phyloP scores from a whole-genome alignment of 2,797 vertebrate species.

The Epinephelus coioides region DNA sequence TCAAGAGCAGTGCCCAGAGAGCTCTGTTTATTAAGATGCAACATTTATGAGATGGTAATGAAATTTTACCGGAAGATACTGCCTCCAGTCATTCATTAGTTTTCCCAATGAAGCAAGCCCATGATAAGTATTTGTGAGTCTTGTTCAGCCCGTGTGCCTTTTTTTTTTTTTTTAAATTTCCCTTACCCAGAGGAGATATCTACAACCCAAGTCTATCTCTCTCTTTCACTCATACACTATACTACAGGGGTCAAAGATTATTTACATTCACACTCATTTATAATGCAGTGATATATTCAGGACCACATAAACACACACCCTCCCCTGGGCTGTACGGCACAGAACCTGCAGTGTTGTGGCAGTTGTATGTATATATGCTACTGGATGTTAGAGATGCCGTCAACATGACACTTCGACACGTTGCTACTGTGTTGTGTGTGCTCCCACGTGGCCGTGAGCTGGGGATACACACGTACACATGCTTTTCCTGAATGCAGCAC shows the following conservation, averaged over 20 bases:
- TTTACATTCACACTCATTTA: conserved; percentile 27
- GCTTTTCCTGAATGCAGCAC: conserved; percentile 6
- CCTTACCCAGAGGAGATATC: neutral
- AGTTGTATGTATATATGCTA: neutral
- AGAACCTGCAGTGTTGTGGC: neutral
- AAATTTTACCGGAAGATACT: conserved; percentile 35
- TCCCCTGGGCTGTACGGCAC: neutral
- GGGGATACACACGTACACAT: neutral
- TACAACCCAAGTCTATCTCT: neutral
- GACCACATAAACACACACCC: neutral
- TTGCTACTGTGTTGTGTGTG: conserved; percentile 14
- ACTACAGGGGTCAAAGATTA: conserved; percentile 7
- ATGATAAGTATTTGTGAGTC: neutral
- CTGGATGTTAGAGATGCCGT: conserved; percentile 24
- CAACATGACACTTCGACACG: neutral
- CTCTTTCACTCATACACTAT: neutral
- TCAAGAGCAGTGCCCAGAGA: conserved; percentile 24
- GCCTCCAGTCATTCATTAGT: conserved; percentile 42
- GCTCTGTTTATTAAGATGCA: conserved; percentile 41
- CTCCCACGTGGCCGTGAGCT: conserved; percentile 29
- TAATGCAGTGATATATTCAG: conserved; percentile 30
- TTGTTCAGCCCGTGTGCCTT: neutral
- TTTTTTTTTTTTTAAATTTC: neutral
- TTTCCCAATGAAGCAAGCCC: conserved; percentile 6
- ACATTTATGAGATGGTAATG: conserved; percentile 56